Evolutionary conservation across 2,113 vertebrate species (phyloP), one percentile per base, ranked within the genome.

Genomic region (Athene cunicularia): DNA sequence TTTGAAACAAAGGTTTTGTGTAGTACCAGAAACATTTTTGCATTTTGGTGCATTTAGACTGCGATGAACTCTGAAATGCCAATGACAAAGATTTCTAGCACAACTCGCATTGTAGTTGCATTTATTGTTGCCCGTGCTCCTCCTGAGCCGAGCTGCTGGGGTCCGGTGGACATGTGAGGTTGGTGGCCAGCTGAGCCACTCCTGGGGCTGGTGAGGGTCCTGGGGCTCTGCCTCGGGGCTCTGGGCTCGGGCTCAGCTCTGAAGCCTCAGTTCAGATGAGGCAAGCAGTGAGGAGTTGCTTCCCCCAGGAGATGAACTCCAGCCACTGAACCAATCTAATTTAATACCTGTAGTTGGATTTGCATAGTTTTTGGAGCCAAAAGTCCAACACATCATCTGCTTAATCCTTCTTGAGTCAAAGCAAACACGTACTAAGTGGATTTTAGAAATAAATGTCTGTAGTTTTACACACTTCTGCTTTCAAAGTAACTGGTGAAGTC

Each of bases 61-160:
- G 23, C 6, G 9, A 56, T 3, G 18, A 43, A 9, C 58, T 37
- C 23, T 1, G 4, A 37, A n/a, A 19, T 4, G 52, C 39, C 4
- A 16, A 5, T 8, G 83, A 7, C 20, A 23, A 12, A 14, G 21
- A 3, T 3, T 70, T 53, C 63, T 15, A 13, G 63, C 19, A 3
- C 22, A 11, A 4, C 49, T 43, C 0, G 4, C 1, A 1, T 7
- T 1, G 4, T 4, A 4, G 19, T 3, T 17, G 27, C 12, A 1
- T 26, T 28, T 12, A 1, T 5, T 39, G 37, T 23, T 33, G 30
- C 12, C 56, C 2, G 0, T 5, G 33, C 22, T 35, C 32, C 24
- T 11, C 13, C 41, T 4, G 28, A 37, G 27, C 53, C 13, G 53
- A 15, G 45, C 67, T 23, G 50, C 52, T 4, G 22, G 52, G 8